Conservation (phyloP, 2,113 vertebrate genomes). For the Cygnus buccinator region DNA sequence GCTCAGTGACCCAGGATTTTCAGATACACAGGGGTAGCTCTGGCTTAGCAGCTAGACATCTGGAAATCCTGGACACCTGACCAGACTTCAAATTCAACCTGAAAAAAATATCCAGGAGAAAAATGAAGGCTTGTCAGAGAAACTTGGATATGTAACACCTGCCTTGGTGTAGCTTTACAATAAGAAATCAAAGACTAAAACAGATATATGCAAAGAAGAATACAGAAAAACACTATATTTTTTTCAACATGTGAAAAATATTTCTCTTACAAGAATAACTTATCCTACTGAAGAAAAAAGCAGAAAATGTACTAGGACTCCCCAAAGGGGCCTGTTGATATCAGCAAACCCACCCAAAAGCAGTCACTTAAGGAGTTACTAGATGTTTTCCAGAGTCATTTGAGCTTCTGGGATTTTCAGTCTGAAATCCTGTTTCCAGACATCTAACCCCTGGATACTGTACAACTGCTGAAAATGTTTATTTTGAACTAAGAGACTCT, state of each 20-base stretch:
- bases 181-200: neutral
- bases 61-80: slow-evolving; percentile 9
- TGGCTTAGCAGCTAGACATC: neutral
- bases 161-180: neutral
- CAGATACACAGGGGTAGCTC: neutral
- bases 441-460: slow-evolving; percentile 1
- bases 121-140: neutral
- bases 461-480: neutral
- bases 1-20: neutral
- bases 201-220: neutral
- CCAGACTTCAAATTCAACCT: slow-evolving; percentile 9
- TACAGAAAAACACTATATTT: neutral
- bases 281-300: neutral
- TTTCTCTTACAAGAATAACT: neutral
- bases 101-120: neutral
- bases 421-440: slow-evolving; percentile 49
- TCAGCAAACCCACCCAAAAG: neutral
- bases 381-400: slow-evolving; percentile 22
- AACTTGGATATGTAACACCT: neutral
- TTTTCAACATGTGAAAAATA: neutral
- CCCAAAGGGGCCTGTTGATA: neutral
- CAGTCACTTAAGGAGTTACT: neutral
- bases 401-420: slow-evolving; percentile 34
- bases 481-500: neutral
- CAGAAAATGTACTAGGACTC: neutral